phyloP scores from a whole-genome alignment of 1,140 invertebrate species.

The Subanguina moxae region DNA sequence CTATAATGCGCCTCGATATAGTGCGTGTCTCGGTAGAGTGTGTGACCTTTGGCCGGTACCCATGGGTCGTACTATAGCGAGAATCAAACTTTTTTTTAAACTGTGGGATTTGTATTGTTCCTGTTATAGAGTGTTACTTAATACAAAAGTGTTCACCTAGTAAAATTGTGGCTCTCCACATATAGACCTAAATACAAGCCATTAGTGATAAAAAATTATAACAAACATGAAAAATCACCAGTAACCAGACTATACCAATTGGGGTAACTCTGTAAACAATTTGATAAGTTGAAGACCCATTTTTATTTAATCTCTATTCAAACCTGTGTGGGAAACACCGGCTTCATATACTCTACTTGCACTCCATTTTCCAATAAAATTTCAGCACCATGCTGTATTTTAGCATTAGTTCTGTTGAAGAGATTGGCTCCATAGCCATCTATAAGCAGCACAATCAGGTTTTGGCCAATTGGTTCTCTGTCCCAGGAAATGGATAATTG shows the following conservation, averaged over 20 bases:
- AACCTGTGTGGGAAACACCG: conserved; percentile 54
- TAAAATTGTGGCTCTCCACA: conserved; percentile 59
- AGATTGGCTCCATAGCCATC: conserved; percentile 55
- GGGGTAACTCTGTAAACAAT: conserved; percentile 46
- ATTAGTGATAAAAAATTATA: conserved; percentile 8
- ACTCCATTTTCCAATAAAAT: conserved; percentile 45
- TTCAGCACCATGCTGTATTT: conserved; percentile 40
- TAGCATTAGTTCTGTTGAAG: conserved; percentile 50
- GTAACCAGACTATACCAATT: conserved; percentile 55
- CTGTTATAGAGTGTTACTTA: too few relatives aligned
- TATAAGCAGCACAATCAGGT: conserved; percentile 54
- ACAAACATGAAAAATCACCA: conserved; percentile 30
- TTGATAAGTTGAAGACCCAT: too few relatives aligned
- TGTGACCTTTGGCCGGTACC: too few relatives aligned
- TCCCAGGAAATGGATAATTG: background rate
- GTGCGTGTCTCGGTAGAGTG: too few relatives aligned
- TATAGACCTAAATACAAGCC: conserved; percentile 50
- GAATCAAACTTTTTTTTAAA: too few relatives aligned
- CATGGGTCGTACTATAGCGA: too few relatives aligned
- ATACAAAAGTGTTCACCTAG: conserved; percentile 6
- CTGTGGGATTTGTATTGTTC: too few relatives aligned
- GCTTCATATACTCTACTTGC: conserved; percentile 48
- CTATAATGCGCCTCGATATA: too few relatives aligned
- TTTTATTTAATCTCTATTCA: too few relatives aligned
- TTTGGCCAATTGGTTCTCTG: conserved; percentile 50